Conservation (phyloP, 2,888 invertebrate genomes). For the Ceriagrion tenellum region DNA sequence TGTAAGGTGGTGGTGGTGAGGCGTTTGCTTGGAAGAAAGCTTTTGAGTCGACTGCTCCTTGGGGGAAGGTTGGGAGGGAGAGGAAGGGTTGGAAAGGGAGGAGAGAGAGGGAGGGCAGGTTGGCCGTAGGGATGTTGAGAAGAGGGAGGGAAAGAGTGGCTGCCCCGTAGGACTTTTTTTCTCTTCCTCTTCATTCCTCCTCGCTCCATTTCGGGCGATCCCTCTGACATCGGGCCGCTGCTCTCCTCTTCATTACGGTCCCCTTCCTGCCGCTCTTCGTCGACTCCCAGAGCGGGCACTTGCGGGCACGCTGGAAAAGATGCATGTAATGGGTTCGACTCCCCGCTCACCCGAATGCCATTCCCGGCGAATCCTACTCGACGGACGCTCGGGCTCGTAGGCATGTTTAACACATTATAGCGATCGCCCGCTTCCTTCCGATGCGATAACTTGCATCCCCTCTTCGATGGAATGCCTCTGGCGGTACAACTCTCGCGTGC, state of each 20-base stretch:
- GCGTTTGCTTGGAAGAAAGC: not conserved
- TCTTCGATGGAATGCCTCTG: not conserved
- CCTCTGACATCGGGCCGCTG: not conserved
- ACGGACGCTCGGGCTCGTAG: not conserved
- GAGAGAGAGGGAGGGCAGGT: not conserved
- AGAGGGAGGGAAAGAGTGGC: not conserved
- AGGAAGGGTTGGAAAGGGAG: not conserved
- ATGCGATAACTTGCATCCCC: not conserved
- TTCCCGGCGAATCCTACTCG: not conserved
- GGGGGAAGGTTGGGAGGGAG: not conserved
- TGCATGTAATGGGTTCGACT: not conserved
- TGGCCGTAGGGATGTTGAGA: not conserved
- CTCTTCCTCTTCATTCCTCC: not conserved
- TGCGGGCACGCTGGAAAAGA: not conserved
- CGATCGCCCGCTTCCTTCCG: not conserved
- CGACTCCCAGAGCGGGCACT: not conserved
- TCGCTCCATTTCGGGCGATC: slow-evolving; percentile 19
- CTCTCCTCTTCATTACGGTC: not conserved
- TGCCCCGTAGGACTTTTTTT: not conserved
- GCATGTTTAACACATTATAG: not conserved
- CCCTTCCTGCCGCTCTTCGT: not conserved
- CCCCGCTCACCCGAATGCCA: not conserved
- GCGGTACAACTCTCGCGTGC: too few species aligned
- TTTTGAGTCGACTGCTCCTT: slow-evolving; percentile 60
- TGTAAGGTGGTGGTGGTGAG: not conserved